Evolutionary conservation across 2,113 vertebrate genomes (phyloP).

Genomic region (Rhea pennata): DNA sequence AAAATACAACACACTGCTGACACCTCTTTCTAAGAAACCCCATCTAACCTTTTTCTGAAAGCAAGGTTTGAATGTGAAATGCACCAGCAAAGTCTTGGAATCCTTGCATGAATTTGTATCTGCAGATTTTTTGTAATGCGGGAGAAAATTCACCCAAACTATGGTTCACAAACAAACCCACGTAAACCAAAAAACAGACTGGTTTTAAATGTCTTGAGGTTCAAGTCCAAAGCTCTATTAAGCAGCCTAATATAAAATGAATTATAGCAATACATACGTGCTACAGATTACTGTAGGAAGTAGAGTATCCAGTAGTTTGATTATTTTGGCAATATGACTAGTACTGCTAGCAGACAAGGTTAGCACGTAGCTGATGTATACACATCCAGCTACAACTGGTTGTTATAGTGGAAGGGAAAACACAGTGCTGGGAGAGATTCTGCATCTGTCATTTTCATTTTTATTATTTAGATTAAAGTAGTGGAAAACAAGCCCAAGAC

Average conservation of each 20-base stretch:
- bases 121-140: neutral
- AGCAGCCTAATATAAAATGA: neutral
- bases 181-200: neutral
- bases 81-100: neutral
- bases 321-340: neutral
- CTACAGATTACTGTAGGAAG: neutral
- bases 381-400: neutral
- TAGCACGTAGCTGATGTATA: neutral
- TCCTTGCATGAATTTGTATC: neutral
- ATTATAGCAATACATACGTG: rapidly evolving
- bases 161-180: neutral
- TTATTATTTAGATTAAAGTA: neutral
- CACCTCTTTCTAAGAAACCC: neutral
- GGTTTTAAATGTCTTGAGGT: neutral
- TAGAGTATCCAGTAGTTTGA: neutral
- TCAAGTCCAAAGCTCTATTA: neutral
- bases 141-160: neutral
- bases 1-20: neutral
- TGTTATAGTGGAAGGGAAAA: neutral
- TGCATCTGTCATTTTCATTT: neutral
- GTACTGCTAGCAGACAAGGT: neutral
- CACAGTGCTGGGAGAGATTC: neutral
- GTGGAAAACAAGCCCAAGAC: neutral
- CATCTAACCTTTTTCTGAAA: neutral
- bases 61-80: neutral